Evolutionary conservation across 2,113 vertebrate genomes (phyloP), one percentile per base, ranked within the genome.

Genomic region (Abramis brama): DNA sequence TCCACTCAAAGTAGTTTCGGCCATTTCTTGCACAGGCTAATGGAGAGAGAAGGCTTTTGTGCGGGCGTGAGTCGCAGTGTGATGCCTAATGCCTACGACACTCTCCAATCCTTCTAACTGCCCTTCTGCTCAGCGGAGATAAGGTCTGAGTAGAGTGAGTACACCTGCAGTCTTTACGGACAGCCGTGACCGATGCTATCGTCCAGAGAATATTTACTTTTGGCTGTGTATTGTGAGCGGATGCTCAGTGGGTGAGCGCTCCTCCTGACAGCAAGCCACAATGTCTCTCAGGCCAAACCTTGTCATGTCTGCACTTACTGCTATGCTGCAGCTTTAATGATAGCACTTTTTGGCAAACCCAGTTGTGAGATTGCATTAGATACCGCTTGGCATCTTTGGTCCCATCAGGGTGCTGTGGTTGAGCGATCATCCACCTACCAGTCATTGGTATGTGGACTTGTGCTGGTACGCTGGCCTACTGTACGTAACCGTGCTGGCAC

Each of bases 191-290:
- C 2, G 90, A 92, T 92, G 60, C 90, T 91, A 92, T 94, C 91
- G 76, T 79, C 86, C 62, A 92, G 90, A 88, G 88, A 93, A 90
- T 94, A 93, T 94, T 93, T 93, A 93, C 90, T 91, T 89, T 88
- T 90, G 91, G 86, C 89, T 86, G 84, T 92, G 90, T 91, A 88
- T 89, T 87, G 66, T 60, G 76, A 83, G 83, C 88, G 10, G 55
- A 39, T 47, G 30, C 86, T 52, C 82, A 83, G 86, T 52, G 82
- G 85, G 86, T 25, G 68, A 82, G 79, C 27, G 43, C 15, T 80
- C 45, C 59, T 74, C n/a, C 27, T 59, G 84, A 71, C 45, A 43
- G 80, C 79, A 55, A 21, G 57, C 84, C 43, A 74, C 73, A 50
- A 55, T 79, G 23, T 59, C 45, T 77, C 57, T 62, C 39, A 27